A percentile compares a stretch with the other conserved stretches of the same genome.
Evolutionary conservation across 2,888 invertebrate genomes (phyloP).

Genomic region (Synergus laeviventris): DNA sequence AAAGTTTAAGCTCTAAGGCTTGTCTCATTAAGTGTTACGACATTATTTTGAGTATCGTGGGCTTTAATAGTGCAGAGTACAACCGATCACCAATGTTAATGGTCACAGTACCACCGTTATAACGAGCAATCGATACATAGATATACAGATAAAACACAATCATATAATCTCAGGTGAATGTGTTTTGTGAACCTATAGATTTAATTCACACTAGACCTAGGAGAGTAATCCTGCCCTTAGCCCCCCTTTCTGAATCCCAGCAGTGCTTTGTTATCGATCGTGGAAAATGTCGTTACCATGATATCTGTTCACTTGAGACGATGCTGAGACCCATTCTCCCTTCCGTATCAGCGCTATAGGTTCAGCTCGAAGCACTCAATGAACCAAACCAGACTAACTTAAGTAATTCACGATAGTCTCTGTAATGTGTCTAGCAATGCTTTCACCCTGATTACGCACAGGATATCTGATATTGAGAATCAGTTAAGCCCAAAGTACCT

Average conservation of each 20-base stretch:
- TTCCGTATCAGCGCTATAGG: constrained; percentile 9
- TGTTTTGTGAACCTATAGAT: constrained; percentile 13
- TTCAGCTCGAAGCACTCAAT: constrained; percentile 22
- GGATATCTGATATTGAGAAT: not conserved
- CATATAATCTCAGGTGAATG: not conserved
- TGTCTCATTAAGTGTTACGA: not conserved
- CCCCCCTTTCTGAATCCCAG: constrained; percentile 10
- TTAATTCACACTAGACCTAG: constrained; percentile 12
- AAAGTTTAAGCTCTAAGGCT: not conserved
- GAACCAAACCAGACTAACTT: constrained; percentile 8
- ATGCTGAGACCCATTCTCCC: not conserved
- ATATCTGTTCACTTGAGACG: constrained; percentile 22
- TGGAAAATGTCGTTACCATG: constrained; percentile 29
- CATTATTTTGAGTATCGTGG: constrained; percentile 7
- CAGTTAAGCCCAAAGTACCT: not conserved
- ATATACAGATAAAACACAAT: not conserved
- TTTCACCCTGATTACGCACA: not conserved
- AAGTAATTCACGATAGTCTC: constrained; percentile 21
- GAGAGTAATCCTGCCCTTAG: constrained; percentile 8
- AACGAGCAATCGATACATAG: not conserved
- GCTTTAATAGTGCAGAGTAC: not conserved
- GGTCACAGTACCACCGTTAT: not conserved
- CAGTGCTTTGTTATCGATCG: constrained; percentile 28
- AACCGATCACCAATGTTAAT: constrained; percentile 4
- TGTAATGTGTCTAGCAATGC: not conserved